Conservation (phyloP, 2,888 invertebrate genomes). For the Parnassius orleans region DNA sequence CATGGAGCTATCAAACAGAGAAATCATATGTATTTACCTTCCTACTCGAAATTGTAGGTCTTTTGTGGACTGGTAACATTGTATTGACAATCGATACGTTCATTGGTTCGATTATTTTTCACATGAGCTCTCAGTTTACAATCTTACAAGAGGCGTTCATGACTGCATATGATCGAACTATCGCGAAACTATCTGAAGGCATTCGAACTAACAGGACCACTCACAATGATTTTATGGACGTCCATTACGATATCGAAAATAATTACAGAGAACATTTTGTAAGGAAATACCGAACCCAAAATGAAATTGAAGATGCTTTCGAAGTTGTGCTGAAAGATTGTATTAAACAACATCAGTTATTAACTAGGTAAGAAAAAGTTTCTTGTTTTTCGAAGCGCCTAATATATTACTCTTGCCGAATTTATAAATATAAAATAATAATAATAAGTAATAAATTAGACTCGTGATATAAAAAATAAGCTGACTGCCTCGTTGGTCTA, state of each 20-base stretch:
- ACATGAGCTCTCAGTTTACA: conserved; percentile 68
- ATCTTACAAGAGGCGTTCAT: conserved; percentile 62
- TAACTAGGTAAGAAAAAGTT: conserved; percentile 53
- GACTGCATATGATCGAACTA: conserved; percentile 63
- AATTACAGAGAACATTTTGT: conserved; percentile 49
- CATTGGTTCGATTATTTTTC: conserved; percentile 67
- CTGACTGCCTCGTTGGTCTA: no score
- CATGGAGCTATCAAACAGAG: conserved; percentile 69
- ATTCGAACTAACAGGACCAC: conserved; percentile 29
- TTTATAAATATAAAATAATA: no score
- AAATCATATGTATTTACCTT: conserved; percentile 59
- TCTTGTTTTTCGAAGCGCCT: no score
- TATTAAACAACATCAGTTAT: conserved; percentile 66
- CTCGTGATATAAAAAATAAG: no score
- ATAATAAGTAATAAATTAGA: no score
- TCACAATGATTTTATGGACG: conserved; percentile 24
- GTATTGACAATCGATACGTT: conserved; percentile 73
- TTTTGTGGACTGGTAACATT: conserved; percentile 74
- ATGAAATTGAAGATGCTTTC: conserved; percentile 57
- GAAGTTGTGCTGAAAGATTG: conserved; percentile 54
- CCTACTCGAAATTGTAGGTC: conserved; percentile 61
- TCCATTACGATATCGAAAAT: conserved; percentile 29
- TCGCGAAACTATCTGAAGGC: conserved; percentile 44
- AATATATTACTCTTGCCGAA: no score
- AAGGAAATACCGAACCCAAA: conserved; percentile 42